Evolutionary conservation across 1,140 invertebrate species (phyloP).

Genomic region (Contarinia nasturtii): DNA sequence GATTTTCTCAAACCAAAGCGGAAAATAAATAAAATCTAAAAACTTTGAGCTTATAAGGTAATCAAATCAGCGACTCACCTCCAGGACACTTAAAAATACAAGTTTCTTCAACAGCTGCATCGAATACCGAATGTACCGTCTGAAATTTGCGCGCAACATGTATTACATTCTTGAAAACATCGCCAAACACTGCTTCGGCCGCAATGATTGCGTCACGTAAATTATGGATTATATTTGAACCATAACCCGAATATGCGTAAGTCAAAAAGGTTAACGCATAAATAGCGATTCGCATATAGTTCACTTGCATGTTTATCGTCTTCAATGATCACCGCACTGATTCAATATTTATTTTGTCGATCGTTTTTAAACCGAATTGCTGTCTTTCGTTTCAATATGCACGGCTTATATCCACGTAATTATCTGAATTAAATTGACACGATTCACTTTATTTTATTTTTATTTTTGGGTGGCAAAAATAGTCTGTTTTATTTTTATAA

Average conservation of each 20-base stretch:
- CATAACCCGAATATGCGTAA: slow-evolving; percentile 61
- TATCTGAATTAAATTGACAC: no score
- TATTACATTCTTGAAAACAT: slow-evolving; percentile 51
- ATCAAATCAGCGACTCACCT: slow-evolving; percentile 25
- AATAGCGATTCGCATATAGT: slow-evolving; percentile 52
- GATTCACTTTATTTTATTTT: no score
- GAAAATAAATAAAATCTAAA: no score
- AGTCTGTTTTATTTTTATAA: no score
- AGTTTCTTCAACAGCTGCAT: slow-evolving; percentile 64
- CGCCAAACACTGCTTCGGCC: slow-evolving; percentile 54
- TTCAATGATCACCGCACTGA: no score
- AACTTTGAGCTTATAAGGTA: no score
- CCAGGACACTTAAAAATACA: slow-evolving; percentile 55
- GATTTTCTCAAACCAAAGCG: no score
- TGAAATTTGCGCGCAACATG: slow-evolving; percentile 56
- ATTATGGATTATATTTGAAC: slow-evolving; percentile 48
- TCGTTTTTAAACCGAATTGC: no score
- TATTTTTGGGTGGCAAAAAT: no score
- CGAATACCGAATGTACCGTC: slow-evolving; percentile 59
- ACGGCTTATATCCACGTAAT: no score
- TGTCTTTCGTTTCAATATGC: no score
- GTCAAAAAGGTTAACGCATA: slow-evolving; percentile 54
- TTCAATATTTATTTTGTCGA: no score
- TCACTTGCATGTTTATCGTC: slow-evolving; percentile 35
- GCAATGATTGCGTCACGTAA: slow-evolving; percentile 57